Conservation (phyloP, 2,888 invertebrate species). For the Odontothrips loti region DNA sequence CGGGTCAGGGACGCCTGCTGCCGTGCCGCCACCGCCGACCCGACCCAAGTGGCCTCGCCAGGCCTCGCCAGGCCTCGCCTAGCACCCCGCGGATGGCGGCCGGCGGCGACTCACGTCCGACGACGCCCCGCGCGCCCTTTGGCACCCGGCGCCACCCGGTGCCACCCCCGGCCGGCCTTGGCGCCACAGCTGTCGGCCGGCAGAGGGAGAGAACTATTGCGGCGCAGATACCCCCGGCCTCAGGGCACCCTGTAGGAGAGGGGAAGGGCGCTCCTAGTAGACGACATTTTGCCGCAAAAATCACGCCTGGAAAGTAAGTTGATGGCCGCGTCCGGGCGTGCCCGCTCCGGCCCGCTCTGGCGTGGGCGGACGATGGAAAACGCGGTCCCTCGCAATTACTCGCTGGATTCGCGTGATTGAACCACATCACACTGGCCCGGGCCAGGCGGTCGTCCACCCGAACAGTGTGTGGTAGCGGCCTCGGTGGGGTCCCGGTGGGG, state of each 20-base stretch:
- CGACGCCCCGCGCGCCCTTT: background rate
- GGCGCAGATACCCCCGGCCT: too few relatives aligned
- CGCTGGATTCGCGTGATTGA: background rate
- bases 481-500: too few relatives aligned
- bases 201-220: background rate
- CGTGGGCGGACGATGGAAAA: background rate
- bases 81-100: background rate
- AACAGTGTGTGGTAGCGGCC: too few relatives aligned
- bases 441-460: background rate
- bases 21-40: conserved; percentile 6
- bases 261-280: too few relatives aligned
- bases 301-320: background rate
- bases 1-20: conserved; percentile 12
- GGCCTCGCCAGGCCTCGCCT: background rate
- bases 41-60: background rate
- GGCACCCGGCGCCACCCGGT: background rate
- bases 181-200: background rate
- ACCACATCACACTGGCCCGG: background rate
- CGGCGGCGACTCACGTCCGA: too few relatives aligned
- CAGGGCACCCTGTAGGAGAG: too few relatives aligned
- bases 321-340: background rate
- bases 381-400: background rate
- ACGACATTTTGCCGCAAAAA: background rate
- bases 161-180: background rate
- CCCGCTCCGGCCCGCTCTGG: background rate